Conservation (phyloP, 2,113 vertebrate species). For the Saguinus imperator region DNA sequence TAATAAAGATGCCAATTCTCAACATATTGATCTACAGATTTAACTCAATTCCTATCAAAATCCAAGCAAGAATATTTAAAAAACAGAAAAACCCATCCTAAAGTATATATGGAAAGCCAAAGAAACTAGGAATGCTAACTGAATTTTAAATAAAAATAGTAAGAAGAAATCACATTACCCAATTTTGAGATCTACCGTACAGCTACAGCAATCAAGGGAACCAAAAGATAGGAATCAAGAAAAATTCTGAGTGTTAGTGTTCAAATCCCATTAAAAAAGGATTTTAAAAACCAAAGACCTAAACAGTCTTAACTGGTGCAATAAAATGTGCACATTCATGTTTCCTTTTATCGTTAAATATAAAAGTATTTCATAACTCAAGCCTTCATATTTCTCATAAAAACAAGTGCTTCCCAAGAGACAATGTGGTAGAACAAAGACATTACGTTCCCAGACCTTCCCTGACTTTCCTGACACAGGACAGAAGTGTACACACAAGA, state of each 20-base stretch:
- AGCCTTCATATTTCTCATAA: not conserved
- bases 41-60: slow-evolving; percentile 7
- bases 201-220: not conserved
- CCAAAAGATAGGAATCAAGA: not conserved
- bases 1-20: not conserved
- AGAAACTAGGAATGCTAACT: not conserved
- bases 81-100: not conserved
- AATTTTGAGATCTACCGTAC: not conserved
- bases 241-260: not conserved
- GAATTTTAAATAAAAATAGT: slow-evolving; percentile 16
- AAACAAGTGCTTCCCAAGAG: not conserved
- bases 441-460: not conserved
- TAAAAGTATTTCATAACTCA: not conserved
- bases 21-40: not conserved
- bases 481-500: not conserved
- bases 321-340: not conserved
- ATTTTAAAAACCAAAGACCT: not conserved
- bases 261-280: not conserved
- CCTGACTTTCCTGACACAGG: not conserved
- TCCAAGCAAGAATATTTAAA: not conserved
- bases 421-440: slow-evolving; percentile 3
- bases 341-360: not conserved
- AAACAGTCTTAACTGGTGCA: not conserved
- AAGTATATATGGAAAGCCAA: not conserved
- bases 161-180: not conserved